These are phyloP conservation scores for Tragelaphus buxtoni DNA, from an alignment of 2,113 vertebrate species.

Conservation along the genomic window DNA sequence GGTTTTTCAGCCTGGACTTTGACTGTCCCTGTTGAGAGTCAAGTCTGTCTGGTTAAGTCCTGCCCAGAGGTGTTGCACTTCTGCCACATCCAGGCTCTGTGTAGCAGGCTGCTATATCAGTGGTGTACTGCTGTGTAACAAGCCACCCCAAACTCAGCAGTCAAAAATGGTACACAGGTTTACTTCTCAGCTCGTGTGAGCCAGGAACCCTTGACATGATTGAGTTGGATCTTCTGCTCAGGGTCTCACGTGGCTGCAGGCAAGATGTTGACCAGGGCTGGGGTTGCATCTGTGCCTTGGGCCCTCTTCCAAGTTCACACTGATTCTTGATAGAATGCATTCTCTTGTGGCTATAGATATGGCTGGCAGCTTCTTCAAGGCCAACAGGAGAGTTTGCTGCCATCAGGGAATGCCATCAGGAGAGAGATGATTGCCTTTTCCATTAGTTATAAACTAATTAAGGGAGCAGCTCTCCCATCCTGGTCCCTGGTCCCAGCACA, in stretches of 20 bases:
- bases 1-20: neutral
- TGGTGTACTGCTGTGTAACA: neutral
- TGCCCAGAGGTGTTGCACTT: neutral
- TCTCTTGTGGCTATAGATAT: neutral
- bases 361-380: neutral
- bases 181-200: neutral
- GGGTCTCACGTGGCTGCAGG: neutral
- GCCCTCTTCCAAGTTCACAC: neutral
- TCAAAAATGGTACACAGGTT: accelerated
- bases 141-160: neutral
- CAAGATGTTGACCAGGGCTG: neutral
- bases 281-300: too few species aligned
- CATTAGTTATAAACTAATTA: neutral
- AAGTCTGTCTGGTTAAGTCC: neutral
- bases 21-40: neutral
- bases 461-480: neutral
- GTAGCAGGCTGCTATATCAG: neutral
- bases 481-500: neutral
- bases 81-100: accelerated
- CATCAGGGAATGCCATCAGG: neutral
- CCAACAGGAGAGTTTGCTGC: neutral
- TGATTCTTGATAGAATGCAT: neutral
- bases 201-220: neutral
- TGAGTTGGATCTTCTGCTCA: neutral
- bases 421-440: too few species aligned